phyloP scores from a whole-genome alignment of 2,797 vertebrate genomes.

The Myiotriccus ornatus region DNA sequence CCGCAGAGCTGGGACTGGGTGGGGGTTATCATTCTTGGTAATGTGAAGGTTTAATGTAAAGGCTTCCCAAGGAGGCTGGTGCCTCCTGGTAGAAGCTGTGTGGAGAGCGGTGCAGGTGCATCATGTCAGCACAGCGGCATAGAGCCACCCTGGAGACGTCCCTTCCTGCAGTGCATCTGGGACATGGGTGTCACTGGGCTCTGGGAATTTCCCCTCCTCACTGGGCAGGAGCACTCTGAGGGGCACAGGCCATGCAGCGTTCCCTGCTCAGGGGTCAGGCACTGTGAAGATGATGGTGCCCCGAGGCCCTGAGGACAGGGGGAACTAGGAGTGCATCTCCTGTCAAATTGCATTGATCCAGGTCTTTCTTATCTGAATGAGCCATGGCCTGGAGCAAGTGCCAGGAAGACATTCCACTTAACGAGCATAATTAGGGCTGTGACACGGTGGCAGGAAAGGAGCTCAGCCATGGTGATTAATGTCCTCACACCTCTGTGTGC shows the following conservation, averaged over 20 bases:
- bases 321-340: constrained; percentile 13
- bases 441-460: not conserved
- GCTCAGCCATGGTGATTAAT: not conserved
- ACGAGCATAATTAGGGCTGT: not conserved
- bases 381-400: not conserved
- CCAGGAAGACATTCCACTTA: constrained; percentile 24
- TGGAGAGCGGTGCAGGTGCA: accelerated
- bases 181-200: not conserved
- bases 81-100: not conserved
- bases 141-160: accelerated
- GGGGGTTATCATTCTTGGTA: not conserved
- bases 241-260: not conserved
- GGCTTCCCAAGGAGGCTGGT: not conserved
- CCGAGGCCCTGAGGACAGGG: not conserved
- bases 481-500: not conserved
- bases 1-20: not conserved
- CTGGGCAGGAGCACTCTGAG: not conserved
- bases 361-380: constrained; percentile 41
- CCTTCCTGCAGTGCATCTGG: not conserved
- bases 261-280: not conserved
- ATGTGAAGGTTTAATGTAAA: not conserved
- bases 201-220: not conserved
- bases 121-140: not conserved
- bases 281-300: not conserved
- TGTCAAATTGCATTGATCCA: constrained; percentile 57